Evolutionary conservation across 2,888 invertebrate species (phyloP).

Genomic region (Idaea straminata): DNA sequence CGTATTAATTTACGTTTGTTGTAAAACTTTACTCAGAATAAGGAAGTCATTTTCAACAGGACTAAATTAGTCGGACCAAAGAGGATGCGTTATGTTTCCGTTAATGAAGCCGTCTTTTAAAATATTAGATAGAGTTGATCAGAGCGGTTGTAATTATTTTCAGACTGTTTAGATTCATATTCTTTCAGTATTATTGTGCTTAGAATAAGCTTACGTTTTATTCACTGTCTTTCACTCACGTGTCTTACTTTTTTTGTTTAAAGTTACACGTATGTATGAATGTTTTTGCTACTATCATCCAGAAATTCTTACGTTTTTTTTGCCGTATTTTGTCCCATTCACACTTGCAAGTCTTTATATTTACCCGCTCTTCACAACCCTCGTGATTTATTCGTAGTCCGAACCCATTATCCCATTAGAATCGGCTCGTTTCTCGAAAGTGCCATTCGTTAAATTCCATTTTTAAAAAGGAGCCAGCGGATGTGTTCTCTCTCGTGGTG

Average conservation of each 20-base stretch:
- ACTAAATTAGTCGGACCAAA: slow-evolving; percentile 54
- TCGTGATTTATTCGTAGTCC: slow-evolving; percentile 63
- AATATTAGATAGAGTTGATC: neutral
- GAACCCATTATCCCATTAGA: slow-evolving; percentile 54
- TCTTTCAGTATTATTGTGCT: neutral
- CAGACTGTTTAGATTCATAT: neutral
- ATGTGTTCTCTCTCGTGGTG: slow-evolving; percentile 71
- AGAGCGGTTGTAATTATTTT: slow-evolving; percentile 8
- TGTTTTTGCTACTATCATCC: slow-evolving; percentile 6
- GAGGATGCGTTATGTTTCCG: slow-evolving; percentile 59
- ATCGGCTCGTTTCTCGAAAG: slow-evolving; percentile 55
- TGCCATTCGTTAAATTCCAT: slow-evolving; percentile 64
- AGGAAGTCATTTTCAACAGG: slow-evolving; percentile 60
- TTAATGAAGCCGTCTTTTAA: slow-evolving; percentile 40
- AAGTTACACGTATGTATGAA: no score
- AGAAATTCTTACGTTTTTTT: slow-evolving; percentile 40
- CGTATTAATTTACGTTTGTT: slow-evolving; percentile 25
- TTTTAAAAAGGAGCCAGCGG: slow-evolving; percentile 66
- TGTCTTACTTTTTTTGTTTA: neutral
- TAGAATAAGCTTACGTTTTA: neutral
- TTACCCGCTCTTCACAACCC: slow-evolving; percentile 57
- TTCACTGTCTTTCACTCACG: neutral
- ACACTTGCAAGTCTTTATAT: slow-evolving; percentile 37
- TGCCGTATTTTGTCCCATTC: slow-evolving; percentile 51
- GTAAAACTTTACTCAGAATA: slow-evolving; percentile 32